Evolutionary conservation across 2,888 invertebrate species (phyloP).

Genomic region (Morinoia aosen): DNA sequence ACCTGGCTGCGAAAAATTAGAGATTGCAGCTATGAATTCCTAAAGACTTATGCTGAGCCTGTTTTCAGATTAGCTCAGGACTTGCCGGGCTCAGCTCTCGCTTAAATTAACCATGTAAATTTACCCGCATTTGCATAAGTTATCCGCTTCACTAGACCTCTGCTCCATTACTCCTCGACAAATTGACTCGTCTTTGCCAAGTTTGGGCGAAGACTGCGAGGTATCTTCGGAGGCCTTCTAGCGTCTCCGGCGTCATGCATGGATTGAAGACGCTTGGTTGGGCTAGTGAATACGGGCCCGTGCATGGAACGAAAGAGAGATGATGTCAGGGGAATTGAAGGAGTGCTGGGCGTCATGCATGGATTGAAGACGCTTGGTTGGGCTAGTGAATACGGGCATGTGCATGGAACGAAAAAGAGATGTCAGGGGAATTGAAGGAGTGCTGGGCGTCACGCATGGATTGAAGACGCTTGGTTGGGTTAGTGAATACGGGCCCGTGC

Average conservation of each 20-base stretch:
- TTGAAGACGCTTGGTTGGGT: background rate
- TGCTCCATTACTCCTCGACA: constrained; percentile 47
- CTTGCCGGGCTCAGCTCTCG: constrained; percentile 31
- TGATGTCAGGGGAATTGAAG: too few species aligned
- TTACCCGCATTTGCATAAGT: constrained; percentile 53
- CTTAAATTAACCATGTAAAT: constrained; percentile 52
- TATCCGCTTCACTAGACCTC: constrained; percentile 47
- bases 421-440: too few species aligned
- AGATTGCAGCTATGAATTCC: constrained; percentile 45
- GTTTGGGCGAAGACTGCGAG: constrained; percentile 36
- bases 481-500: background rate
- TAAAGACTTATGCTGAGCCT: constrained; percentile 46
- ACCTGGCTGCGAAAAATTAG: constrained; percentile 36
- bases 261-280: background rate
- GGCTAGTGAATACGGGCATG: background rate
- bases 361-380: background rate
- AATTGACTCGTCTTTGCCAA: constrained; percentile 50
- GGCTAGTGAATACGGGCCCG: background rate
- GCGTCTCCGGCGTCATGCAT: background rate
- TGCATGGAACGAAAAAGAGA: background rate
- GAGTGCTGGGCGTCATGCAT: background rate
- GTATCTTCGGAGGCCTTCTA: background rate
- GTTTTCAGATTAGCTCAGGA: constrained; percentile 46
- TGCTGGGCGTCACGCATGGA: background rate
- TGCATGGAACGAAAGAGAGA: background rate